Percentiles rank a stretch among this genome's conserved stretches.
These are phyloP conservation scores for Corythaixoides concolor DNA, from an alignment of 2,113 vertebrate genomes.

Conservation along the genomic window DNA sequence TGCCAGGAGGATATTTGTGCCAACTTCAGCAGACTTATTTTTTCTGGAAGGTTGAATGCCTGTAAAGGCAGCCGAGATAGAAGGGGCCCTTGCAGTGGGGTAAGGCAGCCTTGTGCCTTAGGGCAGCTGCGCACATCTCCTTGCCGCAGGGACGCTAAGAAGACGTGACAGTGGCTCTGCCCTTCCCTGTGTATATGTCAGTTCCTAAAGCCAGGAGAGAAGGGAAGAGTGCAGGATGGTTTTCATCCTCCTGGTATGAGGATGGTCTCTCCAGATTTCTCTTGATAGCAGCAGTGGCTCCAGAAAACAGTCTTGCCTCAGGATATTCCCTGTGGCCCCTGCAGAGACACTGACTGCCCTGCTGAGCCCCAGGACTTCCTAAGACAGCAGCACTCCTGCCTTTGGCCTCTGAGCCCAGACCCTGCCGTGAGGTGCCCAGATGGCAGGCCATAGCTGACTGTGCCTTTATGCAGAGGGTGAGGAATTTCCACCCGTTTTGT, in stretches of 20 bases:
- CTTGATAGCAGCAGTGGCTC: neutral
- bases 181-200: neutral
- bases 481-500: neutral
- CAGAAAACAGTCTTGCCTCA: neutral
- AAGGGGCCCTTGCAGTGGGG: neutral
- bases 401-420: neutral
- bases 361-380: neutral
- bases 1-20: neutral
- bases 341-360: neutral
- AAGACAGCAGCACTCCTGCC: neutral
- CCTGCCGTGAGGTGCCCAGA: fast-evolving
- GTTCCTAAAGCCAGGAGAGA: neutral
- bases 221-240: neutral
- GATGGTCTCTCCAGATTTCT: neutral
- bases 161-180: neutral
- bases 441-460: neutral
- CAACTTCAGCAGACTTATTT: neutral
- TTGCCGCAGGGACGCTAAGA: neutral
- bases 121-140: neutral
- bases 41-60: neutral
- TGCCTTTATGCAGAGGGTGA: neutral
- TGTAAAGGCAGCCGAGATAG: neutral
- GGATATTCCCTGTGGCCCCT: neutral
- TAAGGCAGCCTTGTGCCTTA: neutral
- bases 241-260: neutral